phyloP scores from a whole-genome alignment of 2,888 invertebrate species.

The Cotesia congregata region DNA sequence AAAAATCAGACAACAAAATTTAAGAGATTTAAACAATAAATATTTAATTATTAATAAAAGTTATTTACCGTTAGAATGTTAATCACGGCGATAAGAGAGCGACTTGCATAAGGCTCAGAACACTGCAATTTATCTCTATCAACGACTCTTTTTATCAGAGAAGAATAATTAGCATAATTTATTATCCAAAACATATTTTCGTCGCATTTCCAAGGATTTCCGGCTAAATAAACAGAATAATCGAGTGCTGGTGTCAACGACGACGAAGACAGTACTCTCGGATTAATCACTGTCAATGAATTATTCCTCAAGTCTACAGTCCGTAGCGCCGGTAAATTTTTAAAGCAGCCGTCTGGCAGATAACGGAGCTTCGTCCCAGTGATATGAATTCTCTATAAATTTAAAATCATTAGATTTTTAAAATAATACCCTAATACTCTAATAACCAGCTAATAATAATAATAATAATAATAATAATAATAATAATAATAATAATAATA shows the following conservation, averaged over 20 bases:
- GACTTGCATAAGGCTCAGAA: slow-evolving; percentile 75
- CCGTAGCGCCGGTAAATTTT: slow-evolving; percentile 70
- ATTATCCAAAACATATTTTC: slow-evolving; percentile 77
- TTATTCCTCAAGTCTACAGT: slow-evolving; percentile 74
- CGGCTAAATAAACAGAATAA: slow-evolving; percentile 70
- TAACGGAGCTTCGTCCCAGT: slow-evolving; percentile 61
- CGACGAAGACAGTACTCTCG: slow-evolving; percentile 65
- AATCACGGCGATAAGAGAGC: slow-evolving; percentile 77
- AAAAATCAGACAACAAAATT: neutral
- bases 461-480: too few species aligned
- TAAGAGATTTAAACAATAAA: neutral
- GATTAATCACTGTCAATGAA: slow-evolving; percentile 71
- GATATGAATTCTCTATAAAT: slow-evolving; percentile 63
- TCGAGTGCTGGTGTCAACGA: slow-evolving; percentile 57
- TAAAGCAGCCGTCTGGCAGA: slow-evolving; percentile 64
- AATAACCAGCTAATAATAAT: slow-evolving; percentile 4
- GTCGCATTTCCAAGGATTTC: slow-evolving; percentile 80
- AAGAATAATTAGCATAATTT: slow-evolving; percentile 71
- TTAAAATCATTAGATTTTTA: slow-evolving; percentile 30
- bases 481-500: too few species aligned
- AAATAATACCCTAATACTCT: neutral
- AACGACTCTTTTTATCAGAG: slow-evolving; percentile 71
- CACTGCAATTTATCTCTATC: slow-evolving; percentile 77
- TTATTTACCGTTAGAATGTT: slow-evolving; percentile 75
- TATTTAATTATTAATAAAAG: neutral